These are phyloP conservation scores for Apis dorsata DNA, from an alignment of 1,140 invertebrate species.

Conservation along the genomic window DNA sequence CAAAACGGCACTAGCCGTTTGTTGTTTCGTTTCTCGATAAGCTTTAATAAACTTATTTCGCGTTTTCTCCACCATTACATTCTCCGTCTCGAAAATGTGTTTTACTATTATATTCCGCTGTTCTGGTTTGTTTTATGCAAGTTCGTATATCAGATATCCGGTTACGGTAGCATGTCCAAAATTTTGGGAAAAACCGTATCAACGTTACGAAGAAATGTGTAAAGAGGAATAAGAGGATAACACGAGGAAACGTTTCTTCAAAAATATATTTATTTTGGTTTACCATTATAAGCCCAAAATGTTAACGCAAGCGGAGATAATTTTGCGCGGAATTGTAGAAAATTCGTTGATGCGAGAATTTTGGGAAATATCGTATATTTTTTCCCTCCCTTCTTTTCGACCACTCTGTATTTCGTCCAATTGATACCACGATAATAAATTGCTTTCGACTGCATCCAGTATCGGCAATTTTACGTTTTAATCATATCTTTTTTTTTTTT, in stretches of 20 bases:
- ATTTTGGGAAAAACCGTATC: not conserved
- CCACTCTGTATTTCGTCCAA: too few relatives aligned
- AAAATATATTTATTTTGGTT: not conserved
- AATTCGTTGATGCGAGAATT: not conserved
- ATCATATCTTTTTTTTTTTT: not conserved
- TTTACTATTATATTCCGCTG: not conserved
- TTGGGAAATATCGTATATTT: not conserved
- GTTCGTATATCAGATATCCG: not conserved
- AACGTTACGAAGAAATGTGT: not conserved
- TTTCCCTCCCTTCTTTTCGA: not conserved
- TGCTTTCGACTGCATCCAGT: not conserved
- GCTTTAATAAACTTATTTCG: not conserved
- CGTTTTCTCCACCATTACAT: not conserved
- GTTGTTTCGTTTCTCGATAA: not conserved
- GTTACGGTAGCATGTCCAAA: not conserved
- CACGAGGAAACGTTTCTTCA: not conserved
- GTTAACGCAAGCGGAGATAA: not conserved
- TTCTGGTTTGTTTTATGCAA: not conserved
- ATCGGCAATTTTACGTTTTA: not conserved
- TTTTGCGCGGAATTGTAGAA: not conserved
- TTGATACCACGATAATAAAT: not conserved
- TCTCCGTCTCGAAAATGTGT: not conserved
- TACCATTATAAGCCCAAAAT: not conserved
- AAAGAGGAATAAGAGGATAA: not conserved
- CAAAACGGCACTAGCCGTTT: not conserved